A percentile compares a stretch with the other conserved stretches of the same genome.
These are phyloP conservation scores for Microdon myrmicae DNA, from an alignment of 2,888 invertebrate species.

Conservation along the genomic window DNA sequence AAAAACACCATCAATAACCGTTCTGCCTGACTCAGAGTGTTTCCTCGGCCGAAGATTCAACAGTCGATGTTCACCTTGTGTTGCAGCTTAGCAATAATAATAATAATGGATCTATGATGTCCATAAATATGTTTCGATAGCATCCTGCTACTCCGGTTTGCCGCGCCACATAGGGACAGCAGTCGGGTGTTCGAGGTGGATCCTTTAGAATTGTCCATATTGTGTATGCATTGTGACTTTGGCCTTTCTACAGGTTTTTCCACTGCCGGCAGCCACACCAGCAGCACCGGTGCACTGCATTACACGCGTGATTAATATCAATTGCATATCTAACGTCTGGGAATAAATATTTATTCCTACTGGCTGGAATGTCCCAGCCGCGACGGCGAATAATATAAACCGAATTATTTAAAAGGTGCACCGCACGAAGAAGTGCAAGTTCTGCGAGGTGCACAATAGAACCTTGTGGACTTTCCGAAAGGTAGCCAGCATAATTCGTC, in stretches of 20 bases:
- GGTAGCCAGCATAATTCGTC: slow-evolving; percentile 36
- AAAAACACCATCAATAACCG: slow-evolving; percentile 35
- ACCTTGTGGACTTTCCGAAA: slow-evolving; percentile 22
- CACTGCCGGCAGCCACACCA: slow-evolving; percentile 26
- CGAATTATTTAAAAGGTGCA: slow-evolving; percentile 47
- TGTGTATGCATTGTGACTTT: slow-evolving; percentile 36
- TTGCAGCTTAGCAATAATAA: slow-evolving; percentile 44
- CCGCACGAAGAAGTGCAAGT: slow-evolving; percentile 38
- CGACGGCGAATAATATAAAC: slow-evolving; percentile 40
- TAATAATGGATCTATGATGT: slow-evolving; percentile 49
- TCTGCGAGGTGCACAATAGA: slow-evolving; percentile 31
- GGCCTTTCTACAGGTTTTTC: slow-evolving; percentile 39
- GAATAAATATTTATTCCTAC: slow-evolving; percentile 54
- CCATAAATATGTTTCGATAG: slow-evolving; percentile 42
- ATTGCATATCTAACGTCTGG: slow-evolving; percentile 54
- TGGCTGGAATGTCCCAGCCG: slow-evolving; percentile 27
- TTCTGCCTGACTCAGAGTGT: slow-evolving; percentile 28
- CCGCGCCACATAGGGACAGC: slow-evolving; percentile 6
- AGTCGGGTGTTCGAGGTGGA: too few relatives aligned
- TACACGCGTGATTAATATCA: slow-evolving; percentile 56
- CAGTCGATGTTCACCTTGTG: slow-evolving; percentile 42
- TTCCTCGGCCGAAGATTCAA: slow-evolving; percentile 9
- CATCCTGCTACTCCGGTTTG: slow-evolving; percentile 5
- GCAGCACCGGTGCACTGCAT: slow-evolving; percentile 45
- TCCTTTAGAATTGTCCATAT: slow-evolving; percentile 39